Evolutionary conservation across 2,797 vertebrate genomes (phyloP), one percentile per base, ranked within the genome.

Genomic region (Limosa lapponica): DNA sequence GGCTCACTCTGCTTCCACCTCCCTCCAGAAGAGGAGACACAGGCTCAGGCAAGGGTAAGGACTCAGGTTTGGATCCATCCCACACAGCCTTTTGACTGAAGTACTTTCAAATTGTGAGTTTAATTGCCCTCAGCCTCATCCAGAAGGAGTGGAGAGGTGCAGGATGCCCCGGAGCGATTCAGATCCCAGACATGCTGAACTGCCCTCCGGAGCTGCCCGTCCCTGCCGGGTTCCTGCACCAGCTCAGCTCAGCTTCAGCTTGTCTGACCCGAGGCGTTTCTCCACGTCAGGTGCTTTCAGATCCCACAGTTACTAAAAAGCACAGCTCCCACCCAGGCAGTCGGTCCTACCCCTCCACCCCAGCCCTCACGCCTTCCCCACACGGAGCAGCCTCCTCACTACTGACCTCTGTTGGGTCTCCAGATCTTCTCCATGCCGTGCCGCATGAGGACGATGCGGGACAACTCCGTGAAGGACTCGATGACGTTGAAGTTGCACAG

Each of bases 341-440:
- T 2, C 22, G 5, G 34, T 11, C 58, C 55, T 16, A 10, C 0
- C 3, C 57, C 75, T 54, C 51, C 7, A 0, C 0, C 24, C 3
- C 46, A 55, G 22, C 51, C 57, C 46, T 39, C 32, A 5, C 0
- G 2, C 13, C 14, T 1, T 27, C 28, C 55, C 59, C 30, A 10
- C 6, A 0, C 0, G 0, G 13, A 43, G 15, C 39, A 2, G 4
- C 39, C 6, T 24, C 32, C n/a, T 37, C 20, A 8, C 12, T 30
- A 82, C 98, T 98, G 75, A 99, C 99, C 99, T 98, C 99, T 97
- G 98, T 99, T 99, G 90, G 99, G 99, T 74, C 98, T 99, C 99
- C 99, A 99, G 98, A 99, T 99, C 97, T 99, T 99, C 98, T 99
- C 99, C 99, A 99, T 99, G 90, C 99, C 99, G 0, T 99, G 99